phyloP scores from a whole-genome alignment of 2,113 vertebrate genomes.

The Mugil cephalus region DNA sequence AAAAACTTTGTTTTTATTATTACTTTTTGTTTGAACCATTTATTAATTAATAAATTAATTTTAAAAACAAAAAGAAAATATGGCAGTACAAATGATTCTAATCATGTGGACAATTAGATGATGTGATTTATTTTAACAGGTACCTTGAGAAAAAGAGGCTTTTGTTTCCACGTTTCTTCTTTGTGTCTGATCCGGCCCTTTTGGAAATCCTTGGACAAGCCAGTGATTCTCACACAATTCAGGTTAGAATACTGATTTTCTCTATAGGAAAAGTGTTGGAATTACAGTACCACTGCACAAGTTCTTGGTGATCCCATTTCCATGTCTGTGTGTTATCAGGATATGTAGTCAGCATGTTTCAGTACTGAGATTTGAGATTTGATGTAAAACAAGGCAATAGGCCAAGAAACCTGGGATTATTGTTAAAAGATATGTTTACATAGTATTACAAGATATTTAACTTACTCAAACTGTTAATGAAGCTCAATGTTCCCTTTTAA shows the following conservation, averaged over 20 bases:
- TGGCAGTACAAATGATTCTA: neutral
- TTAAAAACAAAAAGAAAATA: neutral
- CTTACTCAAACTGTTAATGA: neutral
- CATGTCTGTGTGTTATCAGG: too few relatives aligned
- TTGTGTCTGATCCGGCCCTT: conserved; percentile 92
- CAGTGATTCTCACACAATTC: conserved; percentile 91
- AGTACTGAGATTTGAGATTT: too few relatives aligned
- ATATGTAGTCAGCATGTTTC: neutral
- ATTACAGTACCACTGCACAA: neutral
- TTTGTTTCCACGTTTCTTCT: conserved; percentile 92
- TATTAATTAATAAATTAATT: too few relatives aligned
- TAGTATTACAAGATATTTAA: too few relatives aligned
- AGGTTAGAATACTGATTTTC: conserved; percentile 71
- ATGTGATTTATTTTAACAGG: conserved; percentile 71
- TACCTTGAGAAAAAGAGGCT: conserved; percentile 93
- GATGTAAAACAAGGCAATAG: too few relatives aligned
- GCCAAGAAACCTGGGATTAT: too few relatives aligned
- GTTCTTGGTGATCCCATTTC: too few relatives aligned
- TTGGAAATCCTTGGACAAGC: conserved; percentile 94
- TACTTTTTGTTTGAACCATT: neutral
- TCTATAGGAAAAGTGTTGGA: neutral
- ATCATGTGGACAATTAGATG: neutral
- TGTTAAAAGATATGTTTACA: too few relatives aligned
- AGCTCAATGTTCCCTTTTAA: neutral
- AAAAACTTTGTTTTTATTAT: neutral